Percentiles rank a stretch among this genome's conserved stretches.
These are phyloP conservation scores for Echiichthys vipera DNA, from an alignment of 2,797 vertebrate genomes.

Conservation along the genomic window DNA sequence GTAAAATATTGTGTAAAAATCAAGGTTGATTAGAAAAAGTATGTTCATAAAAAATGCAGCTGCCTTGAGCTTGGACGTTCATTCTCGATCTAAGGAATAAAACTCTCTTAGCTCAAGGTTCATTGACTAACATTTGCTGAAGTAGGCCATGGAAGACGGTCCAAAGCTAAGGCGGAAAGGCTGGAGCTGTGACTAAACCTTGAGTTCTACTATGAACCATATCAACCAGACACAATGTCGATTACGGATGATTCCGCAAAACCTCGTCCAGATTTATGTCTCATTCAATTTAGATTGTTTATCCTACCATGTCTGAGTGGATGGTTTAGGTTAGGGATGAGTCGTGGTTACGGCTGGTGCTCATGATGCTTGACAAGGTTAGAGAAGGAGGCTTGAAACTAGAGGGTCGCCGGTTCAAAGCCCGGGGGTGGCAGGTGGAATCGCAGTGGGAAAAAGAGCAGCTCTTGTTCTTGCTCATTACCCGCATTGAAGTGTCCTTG, in stretches of 20 bases:
- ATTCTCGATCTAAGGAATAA: background rate
- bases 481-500: slow-evolving; percentile 3
- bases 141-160: background rate
- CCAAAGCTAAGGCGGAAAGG: background rate
- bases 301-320: background rate
- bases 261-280: too few species aligned
- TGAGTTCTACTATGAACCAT: background rate
- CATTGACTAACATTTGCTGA: background rate
- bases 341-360: background rate
- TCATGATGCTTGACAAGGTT: background rate
- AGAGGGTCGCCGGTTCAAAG: background rate
- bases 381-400: background rate
- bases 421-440: background rate
- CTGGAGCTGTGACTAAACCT: background rate
- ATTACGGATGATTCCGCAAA: background rate
- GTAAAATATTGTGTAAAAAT: background rate
- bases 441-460: background rate
- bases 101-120: slow-evolving; percentile 28
- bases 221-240: background rate
- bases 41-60: background rate
- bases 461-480: slow-evolving; percentile 18
- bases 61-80: slow-evolving; percentile 15
- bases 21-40: background rate
- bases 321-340: too few species aligned
- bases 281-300: background rate